A percentile compares a stretch with the other conserved stretches of the same genome.
These are phyloP conservation scores for Graphium colonna DNA, from an alignment of 2,888 invertebrate genomes.

Conservation along the genomic window DNA sequence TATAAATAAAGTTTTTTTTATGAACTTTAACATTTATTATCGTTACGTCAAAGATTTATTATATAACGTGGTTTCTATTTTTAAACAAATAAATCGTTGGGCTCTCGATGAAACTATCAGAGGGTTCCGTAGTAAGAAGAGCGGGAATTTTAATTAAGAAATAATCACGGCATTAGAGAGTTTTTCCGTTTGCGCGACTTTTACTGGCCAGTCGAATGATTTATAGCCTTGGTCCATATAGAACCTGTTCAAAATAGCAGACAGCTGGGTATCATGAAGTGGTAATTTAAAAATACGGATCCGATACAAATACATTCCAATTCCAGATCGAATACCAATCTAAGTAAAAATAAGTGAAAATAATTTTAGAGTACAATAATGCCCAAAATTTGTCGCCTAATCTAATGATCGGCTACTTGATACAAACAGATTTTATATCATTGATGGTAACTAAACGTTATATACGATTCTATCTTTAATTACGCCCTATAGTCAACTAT, in stretches of 20 bases:
- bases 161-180: constrained; percentile 18
- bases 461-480: too few relatives aligned
- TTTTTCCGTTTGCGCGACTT: constrained; percentile 23
- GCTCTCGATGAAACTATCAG: not conserved
- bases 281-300: constrained; percentile 13
- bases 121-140: constrained; percentile 3
- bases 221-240: constrained; percentile 20
- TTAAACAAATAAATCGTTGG: not conserved
- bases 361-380: not conserved
- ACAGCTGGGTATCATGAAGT: constrained; percentile 6
- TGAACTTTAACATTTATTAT: too few relatives aligned
- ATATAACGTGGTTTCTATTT: too few relatives aligned
- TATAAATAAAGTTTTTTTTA: too few relatives aligned
- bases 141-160: constrained; percentile 22
- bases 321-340: not conserved
- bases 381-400: too few relatives aligned
- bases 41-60: too few relatives aligned
- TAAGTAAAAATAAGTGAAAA: not conserved
- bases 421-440: too few relatives aligned
- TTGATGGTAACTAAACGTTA: too few relatives aligned
- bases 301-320: not conserved
- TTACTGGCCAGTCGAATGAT: constrained; percentile 20
- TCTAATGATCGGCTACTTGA: too few relatives aligned
- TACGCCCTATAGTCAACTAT: not conserved
- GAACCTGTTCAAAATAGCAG: constrained; percentile 18